phyloP scores from a whole-genome alignment of 2,113 vertebrate species.

The Sceloporus undulatus region DNA sequence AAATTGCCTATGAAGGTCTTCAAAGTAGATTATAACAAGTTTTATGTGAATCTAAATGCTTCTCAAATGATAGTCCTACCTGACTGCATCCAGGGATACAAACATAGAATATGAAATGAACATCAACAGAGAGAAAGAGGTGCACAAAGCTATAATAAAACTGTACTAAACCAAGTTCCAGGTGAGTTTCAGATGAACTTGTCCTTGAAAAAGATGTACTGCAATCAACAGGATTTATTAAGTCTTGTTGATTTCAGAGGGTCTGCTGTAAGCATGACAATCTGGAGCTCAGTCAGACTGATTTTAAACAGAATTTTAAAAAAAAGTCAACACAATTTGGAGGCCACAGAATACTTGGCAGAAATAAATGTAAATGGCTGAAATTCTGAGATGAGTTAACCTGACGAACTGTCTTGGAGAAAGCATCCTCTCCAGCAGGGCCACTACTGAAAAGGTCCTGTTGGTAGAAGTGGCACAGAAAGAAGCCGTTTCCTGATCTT shows the following conservation, averaged over 20 bases:
- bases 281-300: too few species aligned
- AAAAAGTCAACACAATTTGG: not conserved
- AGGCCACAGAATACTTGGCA: not conserved
- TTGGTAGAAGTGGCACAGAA: not conserved
- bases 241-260: too few species aligned
- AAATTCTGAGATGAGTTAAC: not conserved
- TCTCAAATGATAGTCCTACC: too few species aligned
- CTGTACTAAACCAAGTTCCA: too few species aligned
- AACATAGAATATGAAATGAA: not conserved
- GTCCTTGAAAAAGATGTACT: too few species aligned
- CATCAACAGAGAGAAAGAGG: not conserved
- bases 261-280: too few species aligned
- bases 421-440: not conserved
- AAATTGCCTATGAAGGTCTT: too few species aligned
- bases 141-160: not conserved
- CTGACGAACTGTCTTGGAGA: not conserved
- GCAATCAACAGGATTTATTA: too few species aligned
- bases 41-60: not conserved
- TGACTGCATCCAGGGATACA: not conserved
- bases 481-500: not conserved
- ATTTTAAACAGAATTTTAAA: too few species aligned
- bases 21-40: not conserved
- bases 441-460: not conserved
- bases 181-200: too few species aligned
- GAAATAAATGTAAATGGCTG: not conserved